Base-by-base conservation (phyloP, 1,140 invertebrate species). In the Portunus trituberculatus region DNA sequence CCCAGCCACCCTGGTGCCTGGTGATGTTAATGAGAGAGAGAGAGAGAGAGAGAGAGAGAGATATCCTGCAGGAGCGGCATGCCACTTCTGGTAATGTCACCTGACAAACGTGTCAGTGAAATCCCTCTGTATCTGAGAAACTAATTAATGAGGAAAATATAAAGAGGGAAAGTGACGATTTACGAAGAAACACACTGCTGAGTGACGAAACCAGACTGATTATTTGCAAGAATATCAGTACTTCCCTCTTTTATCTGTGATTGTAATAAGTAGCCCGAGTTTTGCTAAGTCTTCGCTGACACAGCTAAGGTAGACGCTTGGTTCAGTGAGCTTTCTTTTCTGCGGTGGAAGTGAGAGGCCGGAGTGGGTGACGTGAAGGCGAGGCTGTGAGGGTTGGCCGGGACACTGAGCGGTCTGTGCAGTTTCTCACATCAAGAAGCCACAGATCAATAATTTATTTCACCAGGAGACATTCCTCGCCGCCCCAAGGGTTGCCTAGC, bases 191-290 rank as follows among this genome's bases (percentile, higher is more conserved):
- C 67, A 76, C 67, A 76, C 67, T 76, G 67, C 16, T 76, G 67
- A n/a, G 67, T 76, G 67, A 76, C n/a, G n/a, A 76, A n/a, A 76
- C 88, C 88, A 48, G 28, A 32, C 32, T 90, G 45, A 52, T 90
- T 32, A 88, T 76, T 76, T 25, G 67, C 28, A 93, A 93, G 25
- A 52, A 87, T 46, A 14, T 59, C 31, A 89, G 83, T 86, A 93
- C 93, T 93, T 93, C 93, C 93, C 59, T 87, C 93, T 93, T 76
- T 88, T 93, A 93, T 88, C 93, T 93, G 29, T 87, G 93, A 93
- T 87, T 59, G 86, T 88, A 52, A 93, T 67, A 88, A 84, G 82
- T 93, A 93, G 83, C 28, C 92, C 76, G 25, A 28, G 39, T 28
- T 67, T 76, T 86, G 82, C 48, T 59, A 88, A 89, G 29, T 52